Evolutionary conservation across 2,888 invertebrate species (phyloP), one percentile per base, ranked within the genome.

Genomic region (Zhengitettix transpicula): DNA sequence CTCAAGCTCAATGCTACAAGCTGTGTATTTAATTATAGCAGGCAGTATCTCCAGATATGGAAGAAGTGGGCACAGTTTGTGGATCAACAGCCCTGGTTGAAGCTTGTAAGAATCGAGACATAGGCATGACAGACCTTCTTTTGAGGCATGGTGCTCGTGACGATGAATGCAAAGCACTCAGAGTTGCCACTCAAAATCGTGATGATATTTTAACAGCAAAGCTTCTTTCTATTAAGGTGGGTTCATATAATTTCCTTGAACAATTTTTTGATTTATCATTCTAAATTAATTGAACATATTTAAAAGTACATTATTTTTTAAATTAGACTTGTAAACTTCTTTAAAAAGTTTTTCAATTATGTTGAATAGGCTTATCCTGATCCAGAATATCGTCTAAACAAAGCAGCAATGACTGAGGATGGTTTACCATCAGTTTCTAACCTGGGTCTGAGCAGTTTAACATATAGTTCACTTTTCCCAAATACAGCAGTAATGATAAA

Each of bases 311-410:
- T n/a, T n/a, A n/a, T n/a, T n/a, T n/a, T n/a, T 11, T 42, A 42
- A 47, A n/a, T 7, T 47, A 14, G 47, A 2, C 47, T 47, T 47
- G n/a, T 14, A 47, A 5, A 47, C 8, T 47, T n/a, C 47, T 14
- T 12, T n/a, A 3, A 47, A 47, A 14, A 47, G 8, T 47, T 47
- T 47, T 12, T 7, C 28, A 28, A 28, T 7, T 47, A 47, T 41
- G 7, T 40, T 58, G 68, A 66, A 54, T 71, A 82, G 81, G 90
- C 91, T 0, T 85, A 90, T 72, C 84, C 89, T 0, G 98, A 98
- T 74, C 87, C 89, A 0, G 96, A 97, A 69, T 89, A 87, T 73
- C 90, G 91, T 73, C 85, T 98, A 56, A 95, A 96, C 74, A 92
- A 91, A 71, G 86, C 89, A 65, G 82, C 85, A 1, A 82, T 94